Conservation (phyloP, 1,140 invertebrate genomes). For the Pseudomyrmex gracilis region DNA sequence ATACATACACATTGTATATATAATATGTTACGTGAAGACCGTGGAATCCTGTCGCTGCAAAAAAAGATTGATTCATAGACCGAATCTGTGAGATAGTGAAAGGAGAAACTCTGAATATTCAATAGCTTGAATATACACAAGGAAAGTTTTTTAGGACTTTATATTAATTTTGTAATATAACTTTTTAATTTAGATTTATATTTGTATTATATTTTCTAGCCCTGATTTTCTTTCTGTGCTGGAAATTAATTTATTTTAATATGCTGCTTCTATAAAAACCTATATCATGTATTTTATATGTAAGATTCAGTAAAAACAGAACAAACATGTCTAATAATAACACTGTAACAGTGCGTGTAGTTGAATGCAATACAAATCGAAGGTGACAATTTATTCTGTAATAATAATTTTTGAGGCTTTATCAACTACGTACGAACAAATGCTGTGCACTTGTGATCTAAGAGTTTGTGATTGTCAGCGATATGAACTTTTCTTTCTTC, state of each 20-base stretch:
- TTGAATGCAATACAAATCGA: conserved; percentile 14
- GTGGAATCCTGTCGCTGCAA: too few species aligned
- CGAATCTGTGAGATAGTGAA: too few species aligned
- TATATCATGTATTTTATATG: conserved; percentile 13
- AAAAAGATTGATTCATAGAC: too few species aligned
- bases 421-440: conserved; percentile 49
- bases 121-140: too few species aligned
- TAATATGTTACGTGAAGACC: too few species aligned
- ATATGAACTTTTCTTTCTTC: conserved; percentile 39
- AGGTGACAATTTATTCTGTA: conserved; percentile 5
- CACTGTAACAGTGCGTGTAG: conserved; percentile 35
- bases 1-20: not conserved
- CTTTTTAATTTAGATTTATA: conserved; percentile 28
- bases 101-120: too few species aligned
- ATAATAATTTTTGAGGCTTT: conserved; percentile 26
- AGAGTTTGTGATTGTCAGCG: conserved; percentile 56
- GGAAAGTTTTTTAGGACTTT: too few species aligned
- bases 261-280: conserved; percentile 1
- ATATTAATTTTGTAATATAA: conserved; percentile 55
- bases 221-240: too few species aligned
- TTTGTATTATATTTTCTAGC: not conserved
- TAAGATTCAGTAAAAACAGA: not conserved
- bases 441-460: conserved; percentile 68
- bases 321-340: conserved; percentile 18
- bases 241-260: not conserved